Percentiles rank a stretch among this genome's conserved stretches.
These are phyloP conservation scores for Marasmarcha lunaedactyla DNA, from an alignment of 2,888 invertebrate genomes.

Conservation along the genomic window DNA sequence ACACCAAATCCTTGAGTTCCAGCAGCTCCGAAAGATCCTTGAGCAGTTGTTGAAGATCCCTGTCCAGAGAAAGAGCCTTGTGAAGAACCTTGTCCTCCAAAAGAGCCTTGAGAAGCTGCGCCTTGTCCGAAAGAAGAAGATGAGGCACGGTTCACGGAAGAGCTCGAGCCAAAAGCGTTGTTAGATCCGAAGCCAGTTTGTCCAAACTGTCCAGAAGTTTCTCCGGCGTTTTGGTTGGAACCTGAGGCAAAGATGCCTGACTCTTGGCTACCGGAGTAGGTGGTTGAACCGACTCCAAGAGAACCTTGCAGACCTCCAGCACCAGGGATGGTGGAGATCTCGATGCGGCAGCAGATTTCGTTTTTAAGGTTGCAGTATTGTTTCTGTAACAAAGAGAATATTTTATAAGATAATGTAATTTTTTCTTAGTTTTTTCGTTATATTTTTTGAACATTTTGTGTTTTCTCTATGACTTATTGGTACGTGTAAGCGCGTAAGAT, in stretches of 20 bases:
- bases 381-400: conserved; percentile 41
- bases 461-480: too few relatives aligned
- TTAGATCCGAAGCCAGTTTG: conserved; percentile 8
- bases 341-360: conserved; percentile 61
- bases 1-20: neutral
- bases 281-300: conserved; percentile 35
- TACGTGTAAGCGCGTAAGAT: too few relatives aligned
- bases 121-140: conserved; percentile 11
- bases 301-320: conserved; percentile 31
- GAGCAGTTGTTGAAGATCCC: too few relatives aligned
- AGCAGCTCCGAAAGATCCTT: too few relatives aligned
- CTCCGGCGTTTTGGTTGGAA: conserved; percentile 13
- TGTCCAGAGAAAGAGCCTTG: neutral
- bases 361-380: conserved; percentile 55
- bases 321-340: conserved; percentile 30
- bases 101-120: conserved; percentile 7
- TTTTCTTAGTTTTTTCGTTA: too few relatives aligned
- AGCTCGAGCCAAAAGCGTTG: conserved; percentile 10
- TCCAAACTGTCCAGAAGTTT: neutral
- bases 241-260: conserved; percentile 27
- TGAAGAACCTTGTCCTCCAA: neutral
- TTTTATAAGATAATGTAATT: too few relatives aligned
- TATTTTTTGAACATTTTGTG: too few relatives aligned
- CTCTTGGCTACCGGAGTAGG: conserved; percentile 27
- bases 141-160: conserved; percentile 8